Conservation (phyloP, 2,113 vertebrate genomes). For the Orcinus orca region DNA sequence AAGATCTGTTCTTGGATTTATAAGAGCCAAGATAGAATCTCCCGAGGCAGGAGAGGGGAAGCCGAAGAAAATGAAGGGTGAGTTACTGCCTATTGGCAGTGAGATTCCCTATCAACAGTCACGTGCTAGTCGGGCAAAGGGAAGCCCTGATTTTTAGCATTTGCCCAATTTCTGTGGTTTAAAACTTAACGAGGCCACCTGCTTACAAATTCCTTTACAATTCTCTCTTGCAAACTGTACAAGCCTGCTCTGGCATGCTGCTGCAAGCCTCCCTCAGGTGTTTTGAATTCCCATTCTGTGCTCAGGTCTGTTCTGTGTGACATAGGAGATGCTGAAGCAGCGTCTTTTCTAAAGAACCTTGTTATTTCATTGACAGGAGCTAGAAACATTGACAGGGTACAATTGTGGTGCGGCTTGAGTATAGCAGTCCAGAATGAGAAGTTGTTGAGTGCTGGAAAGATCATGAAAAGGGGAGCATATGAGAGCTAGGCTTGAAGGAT, state of each 20-base stretch:
- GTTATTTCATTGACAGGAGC: neutral
- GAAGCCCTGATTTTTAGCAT: neutral
- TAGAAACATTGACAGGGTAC: neutral
- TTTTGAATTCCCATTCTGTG: slow-evolving; percentile 23
- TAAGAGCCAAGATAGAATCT: slow-evolving; percentile 28
- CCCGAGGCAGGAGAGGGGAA: neutral
- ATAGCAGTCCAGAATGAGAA: neutral
- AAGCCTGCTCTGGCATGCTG: neutral
- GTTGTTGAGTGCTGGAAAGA: neutral
- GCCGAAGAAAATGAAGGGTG: neutral
- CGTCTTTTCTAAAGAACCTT: neutral
- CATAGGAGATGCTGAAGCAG: neutral
- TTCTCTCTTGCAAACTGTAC: neutral
- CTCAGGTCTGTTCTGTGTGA: neutral
- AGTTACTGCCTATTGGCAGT: neutral
- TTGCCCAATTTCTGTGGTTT: neutral
- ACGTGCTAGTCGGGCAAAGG: neutral
- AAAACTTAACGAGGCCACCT: neutral
- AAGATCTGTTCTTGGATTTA: neutral
- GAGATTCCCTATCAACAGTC: neutral
- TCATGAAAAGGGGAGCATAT: neutral
- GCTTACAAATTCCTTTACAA: neutral
- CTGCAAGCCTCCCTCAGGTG: neutral
- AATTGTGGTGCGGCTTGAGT: neutral
- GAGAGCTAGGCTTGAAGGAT: neutral